Base-by-base conservation (phyloP, 2,888 invertebrate species). In the Macrophya alboannulata region DNA sequence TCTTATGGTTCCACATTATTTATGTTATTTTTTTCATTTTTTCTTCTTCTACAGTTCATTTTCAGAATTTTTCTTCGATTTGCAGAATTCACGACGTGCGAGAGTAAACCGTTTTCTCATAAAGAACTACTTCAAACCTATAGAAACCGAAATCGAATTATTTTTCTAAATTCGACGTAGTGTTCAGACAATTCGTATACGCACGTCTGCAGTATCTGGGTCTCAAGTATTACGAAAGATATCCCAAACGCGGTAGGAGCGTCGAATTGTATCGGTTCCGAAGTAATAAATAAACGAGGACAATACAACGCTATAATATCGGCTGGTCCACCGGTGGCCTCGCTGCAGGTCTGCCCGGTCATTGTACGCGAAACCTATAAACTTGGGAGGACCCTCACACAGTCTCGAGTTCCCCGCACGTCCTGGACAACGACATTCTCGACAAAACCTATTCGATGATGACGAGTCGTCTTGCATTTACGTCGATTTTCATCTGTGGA, bases 251-350 rank as follows among this genome's bases (percentile, higher is more conserved):
- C 40, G 12, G 40, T 43, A 77, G 84, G 77, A 84, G 65, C 77
- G 81, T 55, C 85, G 87, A 88, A 89, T 88, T 86, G 89, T 88
- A 87, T 88, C 86, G 84, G 72, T 81, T 83, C 86, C 85, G 43
- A n/a, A 83, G 86, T 88, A 85, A 90, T 90, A 90, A 89, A 90
- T 90, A 90, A 90, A 74, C 85, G 86, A 83, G 90, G 88, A 89
- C 89, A 90, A 89, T 89, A 86, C 86, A 86, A 89, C 45, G 79
- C 65, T 68, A 51, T 85, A 62, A 82, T 85, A 85, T 37, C 82
- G 82, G 79, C 51, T 48, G 51, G 82, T 68, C 25, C 81, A 48
- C 51, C 77, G 77, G 37, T 55, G 45, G 65, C 68, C 71, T 62
- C 21, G 31, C 83, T 83, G 48, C 83, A 48, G 68, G 65, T 83